Evolutionary conservation across 2,888 invertebrate species (phyloP).

Genomic region (Drosophila picticornis): DNA sequence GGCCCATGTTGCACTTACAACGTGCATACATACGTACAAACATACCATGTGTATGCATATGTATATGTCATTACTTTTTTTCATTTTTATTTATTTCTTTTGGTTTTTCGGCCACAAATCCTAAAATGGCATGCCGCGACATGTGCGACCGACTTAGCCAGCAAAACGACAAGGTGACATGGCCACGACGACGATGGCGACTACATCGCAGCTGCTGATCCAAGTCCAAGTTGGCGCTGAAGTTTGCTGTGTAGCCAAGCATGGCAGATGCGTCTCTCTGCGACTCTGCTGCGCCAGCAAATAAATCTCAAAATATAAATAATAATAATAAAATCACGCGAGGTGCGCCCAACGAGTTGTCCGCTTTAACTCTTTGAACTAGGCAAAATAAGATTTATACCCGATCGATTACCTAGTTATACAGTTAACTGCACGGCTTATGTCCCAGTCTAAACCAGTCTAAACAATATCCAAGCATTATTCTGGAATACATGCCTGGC

Average conservation of each 20-base stretch:
- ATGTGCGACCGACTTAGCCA: slow-evolving; percentile 81
- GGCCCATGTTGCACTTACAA: slow-evolving; percentile 64
- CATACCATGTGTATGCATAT: slow-evolving; percentile 3
- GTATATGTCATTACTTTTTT: slow-evolving; percentile 20
- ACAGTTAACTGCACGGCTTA: too few relatives aligned
- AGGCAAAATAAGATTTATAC: not conserved
- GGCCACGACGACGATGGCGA: slow-evolving; percentile 39
- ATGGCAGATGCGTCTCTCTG: slow-evolving; percentile 69
- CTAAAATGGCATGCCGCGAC: slow-evolving; percentile 81
- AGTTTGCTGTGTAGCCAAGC: slow-evolving; percentile 45
- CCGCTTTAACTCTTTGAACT: not conserved
- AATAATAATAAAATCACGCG: slow-evolving; percentile 58
- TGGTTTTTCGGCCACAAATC: slow-evolving; percentile 75
- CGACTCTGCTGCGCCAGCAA: slow-evolving; percentile 43
- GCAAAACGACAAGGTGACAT: slow-evolving; percentile 72
- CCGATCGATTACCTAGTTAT: not conserved
- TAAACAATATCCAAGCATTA: not conserved
- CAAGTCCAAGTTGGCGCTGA: slow-evolving; percentile 39
- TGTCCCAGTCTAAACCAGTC: not conserved
- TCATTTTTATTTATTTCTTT: slow-evolving; percentile 38
- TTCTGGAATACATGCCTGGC: not conserved
- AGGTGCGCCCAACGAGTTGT: slow-evolving; percentile 30
- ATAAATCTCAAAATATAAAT: slow-evolving; percentile 73
- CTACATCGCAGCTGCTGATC: slow-evolving; percentile 51
- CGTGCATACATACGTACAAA: slow-evolving; percentile 14